Conservation (phyloP, 1,140 invertebrate species). For the Drosophila elegans region DNA sequence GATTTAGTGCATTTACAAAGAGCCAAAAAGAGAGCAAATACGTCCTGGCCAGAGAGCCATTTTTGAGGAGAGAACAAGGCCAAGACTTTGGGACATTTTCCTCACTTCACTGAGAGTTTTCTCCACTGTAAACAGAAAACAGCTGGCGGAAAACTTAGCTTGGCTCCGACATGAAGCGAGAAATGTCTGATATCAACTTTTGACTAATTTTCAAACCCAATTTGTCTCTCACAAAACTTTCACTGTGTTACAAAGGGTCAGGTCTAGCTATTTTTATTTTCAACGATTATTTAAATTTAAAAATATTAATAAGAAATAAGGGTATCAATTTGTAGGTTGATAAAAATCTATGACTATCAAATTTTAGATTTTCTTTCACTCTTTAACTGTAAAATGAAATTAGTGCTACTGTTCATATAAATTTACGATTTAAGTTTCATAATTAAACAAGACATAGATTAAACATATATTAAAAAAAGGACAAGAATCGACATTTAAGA, state of each 20-base stretch:
- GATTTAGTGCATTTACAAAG: conserved; percentile 28
- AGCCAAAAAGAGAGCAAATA: conserved; percentile 2
- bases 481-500: too few relatives aligned
- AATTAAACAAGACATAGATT: too few relatives aligned
- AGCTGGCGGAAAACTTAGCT: conserved; percentile 53
- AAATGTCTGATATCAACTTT: conserved; percentile 11
- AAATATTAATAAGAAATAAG: too few relatives aligned
- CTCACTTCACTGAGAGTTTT: conserved; percentile 5
- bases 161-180: not conserved
- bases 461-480: too few relatives aligned
- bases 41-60: not conserved
- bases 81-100: conserved; percentile 10
- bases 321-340: too few relatives aligned
- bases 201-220: conserved; percentile 4
- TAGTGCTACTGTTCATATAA: too few relatives aligned
- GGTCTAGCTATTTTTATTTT: too few relatives aligned
- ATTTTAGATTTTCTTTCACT: too few relatives aligned
- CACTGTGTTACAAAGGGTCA: not conserved
- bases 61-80: not conserved
- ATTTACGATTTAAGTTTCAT: too few relatives aligned
- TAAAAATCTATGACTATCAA: too few relatives aligned
- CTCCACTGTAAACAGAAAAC: conserved; percentile 70
- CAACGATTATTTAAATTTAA: too few relatives aligned
- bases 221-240: conserved; percentile 7
- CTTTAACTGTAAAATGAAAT: too few relatives aligned